Evolutionary conservation across 2,113 vertebrate species (phyloP).

Genomic region (Theristicus caerulescens): DNA sequence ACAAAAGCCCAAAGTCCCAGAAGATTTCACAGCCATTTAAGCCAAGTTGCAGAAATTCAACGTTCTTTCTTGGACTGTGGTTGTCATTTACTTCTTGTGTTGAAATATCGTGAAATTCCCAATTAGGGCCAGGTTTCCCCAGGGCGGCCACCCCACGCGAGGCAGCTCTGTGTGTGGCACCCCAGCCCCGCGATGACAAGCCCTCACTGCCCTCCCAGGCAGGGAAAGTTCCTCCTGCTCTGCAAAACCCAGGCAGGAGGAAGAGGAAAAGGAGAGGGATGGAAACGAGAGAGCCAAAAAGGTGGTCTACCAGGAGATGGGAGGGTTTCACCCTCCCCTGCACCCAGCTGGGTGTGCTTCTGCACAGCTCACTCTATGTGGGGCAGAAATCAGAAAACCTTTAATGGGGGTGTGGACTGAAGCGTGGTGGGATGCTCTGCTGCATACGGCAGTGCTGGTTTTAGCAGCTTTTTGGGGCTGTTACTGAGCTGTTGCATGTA

Average conservation of each 20-base stretch:
- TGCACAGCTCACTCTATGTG: not conserved
- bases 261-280: not conserved
- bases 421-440: not conserved
- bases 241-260: not conserved
- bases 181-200: not conserved
- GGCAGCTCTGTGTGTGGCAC: not conserved
- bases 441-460: fast-evolving
- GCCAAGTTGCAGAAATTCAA: fast-evolving
- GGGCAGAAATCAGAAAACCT: not conserved
- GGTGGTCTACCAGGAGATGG: fast-evolving
- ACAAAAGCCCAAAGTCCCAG: not conserved
- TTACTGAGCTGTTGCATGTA: not conserved
- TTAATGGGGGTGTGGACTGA: not conserved
- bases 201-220: not conserved
- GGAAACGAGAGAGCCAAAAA: not conserved
- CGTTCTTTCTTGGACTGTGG: not conserved
- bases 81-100: not conserved
- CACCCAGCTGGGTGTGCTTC: fast-evolving
- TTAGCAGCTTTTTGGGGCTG: not conserved
- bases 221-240: not conserved
- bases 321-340: not conserved
- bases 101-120: not conserved
- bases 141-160: fast-evolving
- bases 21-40: not conserved
- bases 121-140: not conserved